These are phyloP conservation scores for Nannospalax galili DNA, from an alignment of 2,113 vertebrate genomes.

Conservation along the genomic window DNA sequence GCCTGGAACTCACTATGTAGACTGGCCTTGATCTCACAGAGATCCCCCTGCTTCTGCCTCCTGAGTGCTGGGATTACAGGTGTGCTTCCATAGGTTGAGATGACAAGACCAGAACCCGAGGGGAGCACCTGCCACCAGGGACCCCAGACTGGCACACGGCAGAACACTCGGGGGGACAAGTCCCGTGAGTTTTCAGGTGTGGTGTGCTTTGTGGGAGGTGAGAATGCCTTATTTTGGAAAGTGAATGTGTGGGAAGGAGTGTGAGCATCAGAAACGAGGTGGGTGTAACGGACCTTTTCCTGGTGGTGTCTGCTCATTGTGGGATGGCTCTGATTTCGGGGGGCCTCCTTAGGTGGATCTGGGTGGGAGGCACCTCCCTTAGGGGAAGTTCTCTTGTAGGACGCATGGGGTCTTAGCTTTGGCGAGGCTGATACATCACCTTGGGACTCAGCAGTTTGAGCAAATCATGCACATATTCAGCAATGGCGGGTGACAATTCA, in stretches of 20 bases:
- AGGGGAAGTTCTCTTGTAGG: background rate
- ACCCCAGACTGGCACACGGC: too few species aligned
- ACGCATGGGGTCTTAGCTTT: accelerated
- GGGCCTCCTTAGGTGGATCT: accelerated
- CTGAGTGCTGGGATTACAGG: too few species aligned
- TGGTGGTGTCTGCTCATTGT: background rate
- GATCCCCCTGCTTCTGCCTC: too few species aligned
- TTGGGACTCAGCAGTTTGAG: background rate
- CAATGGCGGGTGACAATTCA: background rate
- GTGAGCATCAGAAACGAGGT: background rate
- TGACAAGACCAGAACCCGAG: background rate
- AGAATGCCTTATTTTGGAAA: accelerated
- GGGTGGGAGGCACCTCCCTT: accelerated
- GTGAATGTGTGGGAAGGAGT: accelerated
- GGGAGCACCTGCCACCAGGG: background rate
- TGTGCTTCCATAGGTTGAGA: background rate
- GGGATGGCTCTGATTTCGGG: background rate
- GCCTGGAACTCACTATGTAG: too few species aligned
- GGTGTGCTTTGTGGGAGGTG: accelerated
- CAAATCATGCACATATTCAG: background rate
- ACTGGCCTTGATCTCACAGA: too few species aligned
- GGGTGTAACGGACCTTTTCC: accelerated
- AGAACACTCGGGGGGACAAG: accelerated
- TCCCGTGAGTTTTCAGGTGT: accelerated
- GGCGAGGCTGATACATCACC: background rate